Evolutionary conservation across 2,113 vertebrate genomes (phyloP).

Genomic region (Okapia johnstoni): DNA sequence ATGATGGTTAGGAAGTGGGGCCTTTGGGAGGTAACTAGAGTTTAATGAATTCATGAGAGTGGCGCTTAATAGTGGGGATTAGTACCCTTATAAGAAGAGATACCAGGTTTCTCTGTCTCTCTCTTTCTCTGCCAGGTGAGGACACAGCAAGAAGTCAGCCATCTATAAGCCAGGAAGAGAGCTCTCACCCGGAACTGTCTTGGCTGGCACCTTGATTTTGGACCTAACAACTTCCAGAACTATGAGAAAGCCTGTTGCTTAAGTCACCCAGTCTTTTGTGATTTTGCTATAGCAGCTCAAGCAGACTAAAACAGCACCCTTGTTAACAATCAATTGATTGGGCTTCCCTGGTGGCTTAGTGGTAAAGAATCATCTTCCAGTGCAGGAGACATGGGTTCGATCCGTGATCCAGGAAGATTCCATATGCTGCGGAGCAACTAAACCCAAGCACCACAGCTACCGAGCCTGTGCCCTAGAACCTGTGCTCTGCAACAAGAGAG

Average conservation of each 20-base stretch:
- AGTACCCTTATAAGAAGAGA: not conserved
- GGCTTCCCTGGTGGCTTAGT: not conserved
- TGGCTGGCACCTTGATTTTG: not conserved
- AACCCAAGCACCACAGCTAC: rapidly evolving
- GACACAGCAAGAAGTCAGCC: not conserved
- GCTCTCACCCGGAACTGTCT: not conserved
- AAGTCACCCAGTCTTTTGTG: not conserved
- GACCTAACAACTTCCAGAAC: not conserved
- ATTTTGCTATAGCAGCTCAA: not conserved
- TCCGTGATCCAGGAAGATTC: not conserved
- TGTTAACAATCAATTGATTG: not conserved
- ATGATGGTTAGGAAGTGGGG: not conserved
- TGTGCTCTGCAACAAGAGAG: not conserved
- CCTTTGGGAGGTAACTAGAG: not conserved
- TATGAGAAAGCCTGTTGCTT: not conserved
- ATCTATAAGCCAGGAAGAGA: not conserved
- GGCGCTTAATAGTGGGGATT: not conserved
- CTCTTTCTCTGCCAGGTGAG: not conserved
- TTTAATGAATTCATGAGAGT: not conserved
- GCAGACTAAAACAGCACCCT: not conserved
- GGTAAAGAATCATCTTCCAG: not conserved
- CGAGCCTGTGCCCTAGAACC: not conserved
- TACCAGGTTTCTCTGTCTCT: not conserved
- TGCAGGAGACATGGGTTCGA: not conserved
- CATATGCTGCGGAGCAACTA: not conserved